Percentiles rank a stretch among this genome's conserved stretches.
These are phyloP conservation scores for Champsocephalus gunnari DNA, from an alignment of 2,797 vertebrate species.

Conservation along the genomic window DNA sequence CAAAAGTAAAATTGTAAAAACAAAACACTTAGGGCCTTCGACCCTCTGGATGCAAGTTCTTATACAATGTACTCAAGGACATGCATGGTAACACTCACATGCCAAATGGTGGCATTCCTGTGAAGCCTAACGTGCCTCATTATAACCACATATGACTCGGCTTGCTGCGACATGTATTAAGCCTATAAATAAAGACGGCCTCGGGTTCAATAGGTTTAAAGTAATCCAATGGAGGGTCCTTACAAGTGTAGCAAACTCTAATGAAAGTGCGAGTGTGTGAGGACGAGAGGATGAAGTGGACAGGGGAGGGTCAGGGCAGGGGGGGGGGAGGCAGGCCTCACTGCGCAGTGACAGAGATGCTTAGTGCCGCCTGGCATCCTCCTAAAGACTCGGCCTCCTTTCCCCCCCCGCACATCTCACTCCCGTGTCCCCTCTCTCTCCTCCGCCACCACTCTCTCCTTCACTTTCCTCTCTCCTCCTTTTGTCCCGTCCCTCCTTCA, in stretches of 20 bases:
- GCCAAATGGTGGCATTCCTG: neutral
- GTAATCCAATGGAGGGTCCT: slow-evolving; percentile 43
- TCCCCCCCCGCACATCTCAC: slow-evolving; percentile 85
- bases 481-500: slow-evolving; percentile 86
- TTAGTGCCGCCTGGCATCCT: slow-evolving; percentile 98
- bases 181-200: slow-evolving; percentile 18
- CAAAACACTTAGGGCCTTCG: neutral
- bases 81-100: slow-evolving; percentile 3
- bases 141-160: neutral
- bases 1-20: neutral
- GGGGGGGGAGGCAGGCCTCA: slow-evolving; percentile 92
- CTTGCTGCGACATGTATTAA: neutral
- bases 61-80: neutral
- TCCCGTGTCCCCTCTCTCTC: slow-evolving; percentile 80
- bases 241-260: slow-evolving; percentile 43
- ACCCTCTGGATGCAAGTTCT: neutral
- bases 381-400: slow-evolving; percentile 92
- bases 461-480: slow-evolving; percentile 69
- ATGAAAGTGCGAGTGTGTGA: slow-evolving; percentile 39
- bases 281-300: slow-evolving; percentile 48
- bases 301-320: slow-evolving; percentile 39
- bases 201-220: slow-evolving; percentile 32
- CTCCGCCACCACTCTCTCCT: slow-evolving; percentile 56
- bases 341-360: slow-evolving; percentile 95
- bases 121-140: neutral